A percentile compares a stretch with the other conserved stretches of the same genome.
Evolutionary conservation across 2,797 vertebrate species (phyloP).

Genomic region (Lagocephalus sceleratus): DNA sequence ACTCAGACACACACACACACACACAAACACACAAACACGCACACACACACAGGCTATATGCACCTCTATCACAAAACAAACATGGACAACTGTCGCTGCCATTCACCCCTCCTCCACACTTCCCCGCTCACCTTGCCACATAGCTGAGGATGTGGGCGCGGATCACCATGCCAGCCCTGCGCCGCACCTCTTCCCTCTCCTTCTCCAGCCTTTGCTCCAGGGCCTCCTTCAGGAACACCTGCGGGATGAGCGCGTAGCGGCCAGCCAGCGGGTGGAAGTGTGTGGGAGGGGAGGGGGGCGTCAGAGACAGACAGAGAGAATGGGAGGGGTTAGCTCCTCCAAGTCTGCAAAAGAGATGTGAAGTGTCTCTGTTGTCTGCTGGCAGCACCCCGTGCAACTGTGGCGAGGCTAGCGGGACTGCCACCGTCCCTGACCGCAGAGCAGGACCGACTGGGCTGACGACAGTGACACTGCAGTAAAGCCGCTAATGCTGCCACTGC

Average conservation of each 20-base stretch:
- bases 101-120: conserved; percentile 37
- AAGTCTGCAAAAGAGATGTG: conserved; percentile 52
- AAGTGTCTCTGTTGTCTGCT: conserved; percentile 57
- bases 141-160: conserved; percentile 92
- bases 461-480: conserved; percentile 47
- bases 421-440: conserved; percentile 47
- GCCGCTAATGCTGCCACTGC: conserved; percentile 52
- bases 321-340: conserved; percentile 64
- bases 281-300: too few species aligned
- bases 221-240: conserved; percentile 84
- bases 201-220: conserved; percentile 84
- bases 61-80: conserved; percentile 59
- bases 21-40: conserved; percentile 16
- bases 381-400: conserved; percentile 52
- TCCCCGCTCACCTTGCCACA: conserved; percentile 87
- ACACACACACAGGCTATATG: conserved; percentile 19
- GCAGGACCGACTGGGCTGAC: conserved; percentile 28
- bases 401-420: conserved; percentile 48
- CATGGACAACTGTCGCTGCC: conserved; percentile 65
- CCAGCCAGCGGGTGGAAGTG: too few species aligned
- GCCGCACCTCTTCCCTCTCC: conserved; percentile 78
- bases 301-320: conserved; percentile 36
- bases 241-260: conserved; percentile 52
- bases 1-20: conserved; percentile 22
- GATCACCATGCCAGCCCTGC: conserved; percentile 85